Conservation (phyloP, 1,140 invertebrate genomes). For the Liolophura sinensis region DNA sequence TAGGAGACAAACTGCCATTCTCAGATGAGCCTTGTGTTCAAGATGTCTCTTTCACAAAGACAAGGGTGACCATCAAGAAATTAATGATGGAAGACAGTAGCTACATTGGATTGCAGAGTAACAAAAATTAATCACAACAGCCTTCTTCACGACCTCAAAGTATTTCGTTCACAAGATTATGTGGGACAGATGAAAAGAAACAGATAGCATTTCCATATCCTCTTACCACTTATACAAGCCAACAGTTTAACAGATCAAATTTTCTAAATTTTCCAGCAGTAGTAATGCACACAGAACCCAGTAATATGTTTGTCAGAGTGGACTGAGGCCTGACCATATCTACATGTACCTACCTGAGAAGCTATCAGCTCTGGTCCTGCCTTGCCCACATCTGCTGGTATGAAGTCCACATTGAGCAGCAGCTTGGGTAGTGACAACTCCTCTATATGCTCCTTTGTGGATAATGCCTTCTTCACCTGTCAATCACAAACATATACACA, state of each 20-base stretch:
- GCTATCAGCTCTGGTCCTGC: slow-evolving; percentile 49
- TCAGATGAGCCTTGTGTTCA: too few species aligned
- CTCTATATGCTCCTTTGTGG: background rate
- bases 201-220: background rate
- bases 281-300: background rate
- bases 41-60: too few species aligned
- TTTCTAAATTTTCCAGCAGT: background rate
- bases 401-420: slow-evolving; percentile 44
- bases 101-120: too few species aligned
- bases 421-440: slow-evolving; percentile 32
- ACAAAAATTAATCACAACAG: too few species aligned
- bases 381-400: slow-evolving; percentile 46
- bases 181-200: too few species aligned
- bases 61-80: too few species aligned
- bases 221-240: background rate
- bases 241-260: background rate
- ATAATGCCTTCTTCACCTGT: too few species aligned
- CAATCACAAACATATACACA: too few species aligned
- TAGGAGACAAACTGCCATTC: too few species aligned
- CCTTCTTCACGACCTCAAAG: too few species aligned
- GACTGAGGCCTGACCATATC: background rate
- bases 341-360: slow-evolving; percentile 34
- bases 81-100: too few species aligned
- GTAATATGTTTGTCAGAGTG: background rate
- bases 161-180: too few species aligned